These are phyloP conservation scores for Ryuthela nishihirai DNA, from an alignment of 2,888 invertebrate species.

Conservation along the genomic window DNA sequence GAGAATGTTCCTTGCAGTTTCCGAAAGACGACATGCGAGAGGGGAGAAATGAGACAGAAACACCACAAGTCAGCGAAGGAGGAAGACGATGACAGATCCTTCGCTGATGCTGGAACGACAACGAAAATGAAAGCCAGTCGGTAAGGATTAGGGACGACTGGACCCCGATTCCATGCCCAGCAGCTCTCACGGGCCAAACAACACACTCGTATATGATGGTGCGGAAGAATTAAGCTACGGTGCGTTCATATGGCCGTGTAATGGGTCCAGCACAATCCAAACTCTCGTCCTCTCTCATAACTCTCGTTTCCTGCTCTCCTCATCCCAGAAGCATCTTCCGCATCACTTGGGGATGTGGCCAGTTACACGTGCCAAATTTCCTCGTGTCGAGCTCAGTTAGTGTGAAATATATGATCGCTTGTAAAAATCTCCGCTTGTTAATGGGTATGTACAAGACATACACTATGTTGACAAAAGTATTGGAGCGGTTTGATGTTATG, in stretches of 20 bases:
- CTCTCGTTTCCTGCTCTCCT: slow-evolving; percentile 13
- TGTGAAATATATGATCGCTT: too few species aligned
- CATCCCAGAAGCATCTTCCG: slow-evolving; percentile 23
- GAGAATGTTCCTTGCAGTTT: too few species aligned
- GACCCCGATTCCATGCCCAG: slow-evolving; percentile 26
- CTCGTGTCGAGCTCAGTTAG: too few species aligned
- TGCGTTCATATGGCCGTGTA: slow-evolving; percentile 34
- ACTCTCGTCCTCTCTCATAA: slow-evolving; percentile 29
- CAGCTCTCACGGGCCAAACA: too few species aligned
- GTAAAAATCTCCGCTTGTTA: too few species aligned
- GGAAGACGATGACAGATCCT: slow-evolving; percentile 21
- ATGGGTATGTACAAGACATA: too few species aligned
- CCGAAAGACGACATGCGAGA: too few species aligned
- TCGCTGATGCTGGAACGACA: slow-evolving; percentile 23
- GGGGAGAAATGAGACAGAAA: too few species aligned
- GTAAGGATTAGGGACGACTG: slow-evolving; percentile 15
- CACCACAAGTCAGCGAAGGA: too few species aligned
- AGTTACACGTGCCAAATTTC: too few species aligned
- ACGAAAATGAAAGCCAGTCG: slow-evolving; percentile 33
- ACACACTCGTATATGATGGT: slow-evolving; percentile 16
- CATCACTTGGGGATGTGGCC: slow-evolving; percentile 35
- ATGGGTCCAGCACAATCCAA: slow-evolving; percentile 24
- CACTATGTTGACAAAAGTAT: too few species aligned
- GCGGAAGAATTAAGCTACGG: slow-evolving; percentile 35
- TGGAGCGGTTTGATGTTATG: too few species aligned